Evolutionary conservation across 2,888 invertebrate species (phyloP).

Genomic region (Oeneis ivallda): DNA sequence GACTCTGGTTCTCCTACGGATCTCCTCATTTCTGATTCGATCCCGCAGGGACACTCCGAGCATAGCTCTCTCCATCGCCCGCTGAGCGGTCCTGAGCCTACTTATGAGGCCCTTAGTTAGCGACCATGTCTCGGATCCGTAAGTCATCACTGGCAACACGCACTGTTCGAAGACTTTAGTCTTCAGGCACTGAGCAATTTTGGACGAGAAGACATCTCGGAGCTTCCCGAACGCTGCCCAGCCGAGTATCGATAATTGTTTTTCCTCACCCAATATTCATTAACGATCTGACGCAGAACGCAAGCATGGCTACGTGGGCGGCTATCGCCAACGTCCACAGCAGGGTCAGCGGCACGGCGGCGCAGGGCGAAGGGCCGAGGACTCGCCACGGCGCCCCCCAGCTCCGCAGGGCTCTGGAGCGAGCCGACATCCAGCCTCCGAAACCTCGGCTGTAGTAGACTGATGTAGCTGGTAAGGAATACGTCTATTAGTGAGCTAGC

Average conservation of each 20-base stretch:
- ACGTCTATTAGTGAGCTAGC: neutral
- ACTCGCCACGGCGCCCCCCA: constrained; percentile 75
- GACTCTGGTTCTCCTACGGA: too few relatives aligned
- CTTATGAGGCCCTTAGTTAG: too few relatives aligned
- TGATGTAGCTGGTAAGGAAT: constrained; percentile 58
- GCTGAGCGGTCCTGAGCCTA: too few relatives aligned
- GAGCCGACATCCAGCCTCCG: constrained; percentile 71
- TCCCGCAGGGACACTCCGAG: too few relatives aligned
- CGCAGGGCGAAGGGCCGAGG: constrained; percentile 71
- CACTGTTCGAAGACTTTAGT: too few relatives aligned
- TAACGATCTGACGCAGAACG: constrained; percentile 64
- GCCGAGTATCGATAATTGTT: neutral
- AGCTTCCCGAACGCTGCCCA: too few relatives aligned
- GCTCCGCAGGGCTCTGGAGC: constrained; percentile 53
- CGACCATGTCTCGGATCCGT: too few relatives aligned
- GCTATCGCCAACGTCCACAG: constrained; percentile 65
- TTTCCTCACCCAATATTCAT: constrained; percentile 68
- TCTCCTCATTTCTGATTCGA: too few relatives aligned
- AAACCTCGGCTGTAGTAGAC: constrained; percentile 77
- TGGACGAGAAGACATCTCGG: too few relatives aligned
- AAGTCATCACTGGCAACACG: too few relatives aligned
- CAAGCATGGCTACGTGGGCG: constrained; percentile 69
- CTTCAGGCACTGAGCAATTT: too few relatives aligned
- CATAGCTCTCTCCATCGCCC: too few relatives aligned
- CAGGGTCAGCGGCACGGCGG: constrained; percentile 67